Evolutionary conservation across 30 jellyfish, hydroid and myxozoan species (phyloP).

Genomic region (Mastigias papua): DNA sequence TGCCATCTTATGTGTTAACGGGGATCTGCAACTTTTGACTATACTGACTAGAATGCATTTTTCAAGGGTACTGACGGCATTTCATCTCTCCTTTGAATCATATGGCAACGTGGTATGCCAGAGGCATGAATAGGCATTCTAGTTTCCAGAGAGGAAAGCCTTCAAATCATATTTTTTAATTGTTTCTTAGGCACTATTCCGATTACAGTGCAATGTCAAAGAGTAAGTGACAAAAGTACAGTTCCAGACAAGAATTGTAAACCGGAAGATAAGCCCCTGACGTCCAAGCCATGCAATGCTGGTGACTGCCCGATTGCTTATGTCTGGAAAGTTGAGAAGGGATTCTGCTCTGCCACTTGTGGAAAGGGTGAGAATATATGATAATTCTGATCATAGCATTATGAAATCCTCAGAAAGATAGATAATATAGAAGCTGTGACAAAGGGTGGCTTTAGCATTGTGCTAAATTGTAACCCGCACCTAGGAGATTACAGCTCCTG

Average conservation of each 20-base stretch:
- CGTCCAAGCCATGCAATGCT: conserved; percentile 44
- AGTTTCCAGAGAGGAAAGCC: neutral
- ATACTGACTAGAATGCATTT: no score
- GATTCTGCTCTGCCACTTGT: conserved; percentile 78
- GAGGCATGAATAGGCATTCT: neutral
- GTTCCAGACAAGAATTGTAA: conserved; percentile 46
- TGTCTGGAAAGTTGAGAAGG: conserved; percentile 39
- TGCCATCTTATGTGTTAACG: no score
- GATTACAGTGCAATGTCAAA: conserved; percentile 2
- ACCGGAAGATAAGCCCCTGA: neutral
- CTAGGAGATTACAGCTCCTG: no score
- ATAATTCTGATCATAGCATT: neutral
- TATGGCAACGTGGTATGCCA: no score
- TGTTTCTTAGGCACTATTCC: conserved; percentile 34
- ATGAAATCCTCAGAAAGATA: neutral
- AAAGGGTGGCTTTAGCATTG: no score
- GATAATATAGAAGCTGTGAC: no score
- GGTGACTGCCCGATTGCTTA: conserved; percentile 73
- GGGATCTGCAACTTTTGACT: no score
- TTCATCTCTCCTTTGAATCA: no score
- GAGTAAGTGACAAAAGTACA: conserved; percentile 5
- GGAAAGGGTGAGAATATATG: conserved; percentile 43
- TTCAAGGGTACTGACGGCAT: no score
- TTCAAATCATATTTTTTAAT: no score
- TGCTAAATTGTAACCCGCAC: no score